These are phyloP conservation scores for Enteromius fasciolatus DNA, from an alignment of 2,797 vertebrate genomes.

Conservation along the genomic window DNA sequence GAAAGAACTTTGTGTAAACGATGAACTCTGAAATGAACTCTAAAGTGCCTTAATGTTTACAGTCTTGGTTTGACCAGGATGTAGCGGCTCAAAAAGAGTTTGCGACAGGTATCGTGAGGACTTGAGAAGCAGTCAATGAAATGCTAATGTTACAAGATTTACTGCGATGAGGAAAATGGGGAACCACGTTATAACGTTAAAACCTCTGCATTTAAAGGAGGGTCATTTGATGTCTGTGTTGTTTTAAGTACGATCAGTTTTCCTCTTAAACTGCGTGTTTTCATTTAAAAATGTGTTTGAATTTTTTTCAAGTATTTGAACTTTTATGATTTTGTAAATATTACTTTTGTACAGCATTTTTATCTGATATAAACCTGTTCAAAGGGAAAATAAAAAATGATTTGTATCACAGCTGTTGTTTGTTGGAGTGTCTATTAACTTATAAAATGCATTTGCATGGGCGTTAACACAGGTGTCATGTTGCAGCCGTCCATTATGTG, in stretches of 20 bases:
- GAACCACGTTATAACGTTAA: slow-evolving; percentile 41
- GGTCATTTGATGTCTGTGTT: not conserved
- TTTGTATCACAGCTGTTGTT: slow-evolving; percentile 16
- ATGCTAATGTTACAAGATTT: not conserved
- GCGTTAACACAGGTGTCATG: slow-evolving; percentile 1
- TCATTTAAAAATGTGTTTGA: not conserved
- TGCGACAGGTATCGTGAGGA: slow-evolving; percentile 28
- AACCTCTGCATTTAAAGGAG: not conserved
- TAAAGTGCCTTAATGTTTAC: slow-evolving; percentile 32
- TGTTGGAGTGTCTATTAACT: not conserved
- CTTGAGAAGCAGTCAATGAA: slow-evolving; percentile 42
- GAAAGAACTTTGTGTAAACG: slow-evolving; percentile 84
- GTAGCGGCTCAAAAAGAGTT: slow-evolving; percentile 24
- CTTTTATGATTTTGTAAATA: slow-evolving; percentile 67
- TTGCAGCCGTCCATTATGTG: not conserved
- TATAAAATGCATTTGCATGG: slow-evolving; percentile 15
- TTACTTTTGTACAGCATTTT: slow-evolving; percentile 66
- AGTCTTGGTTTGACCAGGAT: slow-evolving; percentile 23
- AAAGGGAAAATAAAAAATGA: slow-evolving; percentile 10
- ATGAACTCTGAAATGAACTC: slow-evolving; percentile 21
- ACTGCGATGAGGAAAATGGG: slow-evolving; percentile 6
- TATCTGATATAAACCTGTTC: not conserved
- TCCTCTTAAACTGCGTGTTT: slow-evolving; percentile 6
- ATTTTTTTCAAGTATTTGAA: slow-evolving; percentile 42
- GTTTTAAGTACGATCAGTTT: slow-evolving; percentile 8